Evolutionary conservation across 1,140 invertebrate species (phyloP).

Genomic region (Portunus trituberculatus): DNA sequence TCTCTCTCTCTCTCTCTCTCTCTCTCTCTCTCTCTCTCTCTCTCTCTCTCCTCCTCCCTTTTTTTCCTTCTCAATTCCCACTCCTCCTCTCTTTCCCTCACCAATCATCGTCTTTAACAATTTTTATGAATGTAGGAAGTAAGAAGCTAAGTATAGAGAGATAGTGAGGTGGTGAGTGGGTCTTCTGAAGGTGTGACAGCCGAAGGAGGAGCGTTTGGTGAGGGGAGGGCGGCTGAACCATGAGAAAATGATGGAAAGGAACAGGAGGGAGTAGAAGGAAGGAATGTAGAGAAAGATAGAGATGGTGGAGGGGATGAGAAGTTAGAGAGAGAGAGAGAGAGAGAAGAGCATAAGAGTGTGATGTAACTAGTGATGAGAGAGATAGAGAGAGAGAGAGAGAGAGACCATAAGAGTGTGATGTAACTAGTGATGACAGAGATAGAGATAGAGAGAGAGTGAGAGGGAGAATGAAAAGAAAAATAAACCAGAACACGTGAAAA

Average conservation of each 20-base stretch:
- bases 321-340: background rate
- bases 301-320: background rate
- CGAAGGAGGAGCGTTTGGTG: background rate
- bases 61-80: too few species aligned
- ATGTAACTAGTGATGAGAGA: background rate
- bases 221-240: background rate
- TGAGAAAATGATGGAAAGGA: background rate
- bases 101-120: too few species aligned
- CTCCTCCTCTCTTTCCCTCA: too few species aligned
- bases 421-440: too few species aligned
- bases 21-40: too few species aligned
- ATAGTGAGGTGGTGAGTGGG: too few species aligned
- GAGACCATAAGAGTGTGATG: too few species aligned
- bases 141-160: too few species aligned
- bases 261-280: background rate
- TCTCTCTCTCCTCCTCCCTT: too few species aligned
- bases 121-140: background rate
- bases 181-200: background rate
- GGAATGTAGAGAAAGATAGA: background rate
- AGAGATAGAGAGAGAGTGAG: too few species aligned
- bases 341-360: background rate
- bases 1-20: too few species aligned
- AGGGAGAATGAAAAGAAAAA: background rate
- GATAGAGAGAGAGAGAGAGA: too few species aligned
- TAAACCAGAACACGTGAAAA: background rate